Evolutionary conservation across 2,113 vertebrate species (phyloP), one percentile per base, ranked within the genome.

Genomic region (Enhydra lutris): DNA sequence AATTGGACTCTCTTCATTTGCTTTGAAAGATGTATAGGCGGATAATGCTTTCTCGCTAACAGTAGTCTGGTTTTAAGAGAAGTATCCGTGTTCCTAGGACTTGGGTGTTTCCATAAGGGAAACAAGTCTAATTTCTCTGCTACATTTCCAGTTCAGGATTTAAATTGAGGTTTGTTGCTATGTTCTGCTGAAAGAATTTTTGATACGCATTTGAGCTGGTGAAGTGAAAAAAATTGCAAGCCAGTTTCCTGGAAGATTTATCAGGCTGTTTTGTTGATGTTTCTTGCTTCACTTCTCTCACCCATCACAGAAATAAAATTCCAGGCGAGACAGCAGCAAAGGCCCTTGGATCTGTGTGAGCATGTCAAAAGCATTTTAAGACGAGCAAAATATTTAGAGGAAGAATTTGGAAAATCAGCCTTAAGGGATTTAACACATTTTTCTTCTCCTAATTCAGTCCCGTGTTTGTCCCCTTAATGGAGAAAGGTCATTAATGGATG

Each of bases 381-480:
- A 98, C 94, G 87, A 97, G 84, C 84, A 79, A 97, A 96, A 69
- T 97, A 97, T 97, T 96, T 97, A 95, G 90, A 95, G 81, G 96
- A 97, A 96, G 97, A 97, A 98, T 98, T 97, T 97, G 94, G 94
- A 97, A 98, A 97, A 97, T 94, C 87, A 97, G 96, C 96, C 95
- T 98, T 78, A 96, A 97, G 97, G 94, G 94, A 80, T 92, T 97
- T 96, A 98, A 82, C 95, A 85, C 81, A 97, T 97, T 98, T 96
- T 97, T 97, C 96, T 95, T 59, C 96, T 95, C 34, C 93, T 96
- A 97, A 97, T 97, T 97, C 96, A 96, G 76, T 96, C 95, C 31
- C 39, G 5, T 96, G 97, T 90, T 96, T 95, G 81, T 97, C 36
- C 73, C 23, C 52, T 42, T 96, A 69, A 94, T 84, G 63, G 91